Conservation (phyloP, 2,888 invertebrate genomes). For the Andrena marginata region DNA sequence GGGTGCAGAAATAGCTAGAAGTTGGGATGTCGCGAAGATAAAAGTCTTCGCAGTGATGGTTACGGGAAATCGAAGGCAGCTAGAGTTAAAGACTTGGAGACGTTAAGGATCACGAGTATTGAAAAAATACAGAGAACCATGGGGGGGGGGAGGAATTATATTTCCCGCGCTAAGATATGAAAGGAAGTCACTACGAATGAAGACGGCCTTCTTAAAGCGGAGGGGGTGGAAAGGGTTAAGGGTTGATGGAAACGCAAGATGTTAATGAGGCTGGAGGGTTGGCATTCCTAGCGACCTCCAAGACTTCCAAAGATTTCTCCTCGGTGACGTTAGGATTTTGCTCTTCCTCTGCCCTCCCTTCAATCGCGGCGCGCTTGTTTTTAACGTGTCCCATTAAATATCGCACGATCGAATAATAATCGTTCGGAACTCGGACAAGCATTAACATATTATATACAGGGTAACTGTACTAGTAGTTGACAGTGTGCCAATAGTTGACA, state of each 20-base stretch:
- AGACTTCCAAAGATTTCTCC: conserved; percentile 84
- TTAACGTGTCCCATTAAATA: conserved; percentile 14
- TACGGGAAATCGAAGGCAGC: neutral
- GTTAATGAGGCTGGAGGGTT: conserved; percentile 85
- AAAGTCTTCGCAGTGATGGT: neutral
- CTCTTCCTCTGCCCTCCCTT: conserved; percentile 70
- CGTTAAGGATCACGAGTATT: neutral
- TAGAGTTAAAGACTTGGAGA: neutral
- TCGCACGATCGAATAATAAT: neutral
- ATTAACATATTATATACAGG: neutral
- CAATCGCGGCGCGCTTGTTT: conserved; percentile 76
- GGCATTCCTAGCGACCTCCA: conserved; percentile 83
- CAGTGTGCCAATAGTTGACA: too few species aligned
- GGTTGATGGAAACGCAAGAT: conserved; percentile 82
- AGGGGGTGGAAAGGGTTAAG: conserved; percentile 70
- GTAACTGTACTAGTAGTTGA: too few species aligned
- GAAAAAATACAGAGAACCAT: neutral
- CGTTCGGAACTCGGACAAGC: neutral
- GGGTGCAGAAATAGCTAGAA: neutral
- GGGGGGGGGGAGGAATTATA: neutral
- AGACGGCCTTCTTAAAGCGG: conserved; percentile 75
- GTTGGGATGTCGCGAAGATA: neutral
- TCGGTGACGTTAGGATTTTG: conserved; percentile 76
- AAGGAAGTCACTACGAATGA: conserved; percentile 70
- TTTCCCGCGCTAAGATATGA: conserved; percentile 53